These are phyloP conservation scores for Drosophila melanogaster DNA, from an alignment of 1,140 invertebrate species.

Conservation along the genomic window Release_6_plus_ISO1_MT NT_033777.3:16187501-16188000, in stretches of 20 bases:
- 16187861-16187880: too few relatives aligned
- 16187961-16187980: slow-evolving; percentile 4
- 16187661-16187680: slow-evolving; percentile 9
- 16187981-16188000: slow-evolving; percentile 1
- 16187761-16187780: too few relatives aligned
- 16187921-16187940: neutral
- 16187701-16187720: neutral
- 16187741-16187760: too few relatives aligned
- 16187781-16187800: too few relatives aligned
- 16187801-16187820: neutral
- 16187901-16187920: neutral
- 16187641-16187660: slow-evolving; percentile 23
- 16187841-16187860: too few relatives aligned
- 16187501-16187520: neutral
- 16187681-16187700: neutral
- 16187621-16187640: slow-evolving; percentile 1
- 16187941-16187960: slow-evolving; percentile 8
- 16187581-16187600: slow-evolving; percentile 33
- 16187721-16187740: neutral
- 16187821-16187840: too few relatives aligned
- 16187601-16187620: slow-evolving; percentile 1
- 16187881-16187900: neutral
- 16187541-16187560: slow-evolving; percentile 19
- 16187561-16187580: slow-evolving; percentile 7
- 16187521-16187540: slow-evolving; percentile 32